Evolutionary conservation across 2,888 invertebrate species (phyloP).

Genomic region (Hipparchia semele): DNA sequence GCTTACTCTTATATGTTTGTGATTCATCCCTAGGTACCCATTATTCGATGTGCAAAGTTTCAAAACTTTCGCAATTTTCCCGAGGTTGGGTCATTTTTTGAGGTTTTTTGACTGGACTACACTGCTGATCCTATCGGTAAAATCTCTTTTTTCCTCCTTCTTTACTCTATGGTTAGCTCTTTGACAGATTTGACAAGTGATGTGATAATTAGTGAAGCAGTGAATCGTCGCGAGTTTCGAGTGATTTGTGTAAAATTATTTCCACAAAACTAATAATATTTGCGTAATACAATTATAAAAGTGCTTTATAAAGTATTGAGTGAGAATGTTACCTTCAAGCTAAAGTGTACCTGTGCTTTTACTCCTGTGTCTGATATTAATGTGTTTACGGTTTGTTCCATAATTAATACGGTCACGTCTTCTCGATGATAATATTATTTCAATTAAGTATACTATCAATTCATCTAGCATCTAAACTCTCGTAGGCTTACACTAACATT

Average conservation of each 20-base stretch:
- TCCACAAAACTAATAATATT: neutral
- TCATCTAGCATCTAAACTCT: neutral
- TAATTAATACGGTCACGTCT: slow-evolving; percentile 64
- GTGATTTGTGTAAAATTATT: slow-evolving; percentile 30
- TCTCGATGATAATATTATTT: slow-evolving; percentile 41
- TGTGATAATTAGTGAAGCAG: slow-evolving; percentile 22
- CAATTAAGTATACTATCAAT: neutral
- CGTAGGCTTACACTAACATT: neutral
- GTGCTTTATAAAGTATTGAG: slow-evolving; percentile 25
- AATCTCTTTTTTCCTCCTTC: no score
- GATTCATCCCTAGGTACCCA: no score
- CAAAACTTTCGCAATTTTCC: no score
- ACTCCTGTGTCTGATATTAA: slow-evolving; percentile 56
- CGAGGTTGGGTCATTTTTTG: no score
- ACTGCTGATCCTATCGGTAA: no score
- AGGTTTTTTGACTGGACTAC: no score
- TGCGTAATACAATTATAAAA: slow-evolving; percentile 17
- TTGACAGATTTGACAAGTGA: no score
- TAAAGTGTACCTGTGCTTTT: slow-evolving; percentile 22
- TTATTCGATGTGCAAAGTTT: no score
- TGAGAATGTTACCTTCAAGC: slow-evolving; percentile 28
- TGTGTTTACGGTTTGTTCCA: slow-evolving; percentile 72
- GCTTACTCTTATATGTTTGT: no score
- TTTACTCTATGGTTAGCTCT: no score
- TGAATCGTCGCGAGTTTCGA: slow-evolving; percentile 27